Evolutionary conservation across 37 sponge, comb jelly and placozoan genomes (phyloP).

Genomic region (Mnemiopsis leidyi): DNA sequence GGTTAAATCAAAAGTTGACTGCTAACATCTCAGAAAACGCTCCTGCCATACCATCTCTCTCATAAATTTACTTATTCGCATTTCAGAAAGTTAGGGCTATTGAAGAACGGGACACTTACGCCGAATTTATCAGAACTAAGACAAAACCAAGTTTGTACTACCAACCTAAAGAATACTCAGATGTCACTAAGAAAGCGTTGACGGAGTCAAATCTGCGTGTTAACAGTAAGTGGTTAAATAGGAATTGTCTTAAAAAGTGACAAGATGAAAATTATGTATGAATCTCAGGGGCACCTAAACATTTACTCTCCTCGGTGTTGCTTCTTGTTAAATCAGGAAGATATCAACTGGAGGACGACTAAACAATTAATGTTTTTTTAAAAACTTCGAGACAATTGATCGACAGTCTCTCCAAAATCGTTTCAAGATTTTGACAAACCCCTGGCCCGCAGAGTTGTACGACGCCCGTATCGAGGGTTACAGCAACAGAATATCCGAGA

Average conservation of each 20-base stretch:
- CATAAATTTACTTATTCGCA: neutral
- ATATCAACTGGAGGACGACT: no score
- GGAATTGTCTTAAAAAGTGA: no score
- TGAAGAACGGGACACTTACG: neutral
- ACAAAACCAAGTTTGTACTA: neutral
- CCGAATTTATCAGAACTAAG: neutral
- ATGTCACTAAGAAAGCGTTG: neutral
- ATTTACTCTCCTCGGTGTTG: no score
- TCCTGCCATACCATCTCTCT: no score
- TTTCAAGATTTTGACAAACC: neutral
- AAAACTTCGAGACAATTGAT: no score
- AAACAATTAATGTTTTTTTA: no score
- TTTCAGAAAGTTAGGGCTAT: slow-evolving; percentile 43
- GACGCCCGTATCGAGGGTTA: neutral
- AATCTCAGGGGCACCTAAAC: no score
- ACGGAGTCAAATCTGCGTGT: neutral
- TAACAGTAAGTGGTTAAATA: slow-evolving; percentile 16
- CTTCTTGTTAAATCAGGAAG: no score
- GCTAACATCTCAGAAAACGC: no score
- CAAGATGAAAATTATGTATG: no score
- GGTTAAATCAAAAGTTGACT: no score
- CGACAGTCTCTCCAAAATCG: no score
- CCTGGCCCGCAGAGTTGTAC: neutral
- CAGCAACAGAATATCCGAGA: neutral
- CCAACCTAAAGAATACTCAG: slow-evolving; percentile 5